These are phyloP conservation scores for Linnaemya vulpina DNA, from an alignment of 2,888 invertebrate genomes.

Conservation along the genomic window DNA sequence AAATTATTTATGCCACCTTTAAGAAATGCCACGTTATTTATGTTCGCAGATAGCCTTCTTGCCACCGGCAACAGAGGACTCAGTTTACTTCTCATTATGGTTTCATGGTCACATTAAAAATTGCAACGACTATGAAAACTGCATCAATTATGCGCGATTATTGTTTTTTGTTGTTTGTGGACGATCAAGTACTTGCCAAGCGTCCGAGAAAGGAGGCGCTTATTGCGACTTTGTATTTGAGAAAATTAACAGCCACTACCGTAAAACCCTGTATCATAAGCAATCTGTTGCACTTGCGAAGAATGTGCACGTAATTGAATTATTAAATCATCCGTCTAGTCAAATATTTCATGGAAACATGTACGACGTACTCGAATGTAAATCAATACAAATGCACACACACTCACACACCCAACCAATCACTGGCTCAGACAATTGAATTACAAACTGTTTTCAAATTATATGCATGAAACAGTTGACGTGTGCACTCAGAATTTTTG, in stretches of 20 bases:
- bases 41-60: background rate
- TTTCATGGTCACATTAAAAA: constrained; percentile 4
- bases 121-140: constrained; percentile 7
- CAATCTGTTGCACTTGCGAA: constrained; percentile 31
- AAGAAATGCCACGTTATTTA: background rate
- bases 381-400: constrained; percentile 5
- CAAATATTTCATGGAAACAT: background rate
- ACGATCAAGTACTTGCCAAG: background rate
- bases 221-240: background rate
- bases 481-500: background rate
- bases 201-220: background rate
- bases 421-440: constrained; percentile 30
- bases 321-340: constrained; percentile 28
- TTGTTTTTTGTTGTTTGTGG: background rate
- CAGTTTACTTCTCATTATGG: background rate
- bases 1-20: constrained; percentile 27
- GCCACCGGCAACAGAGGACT: background rate
- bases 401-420: background rate
- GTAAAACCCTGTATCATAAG: background rate
- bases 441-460: constrained; percentile 28
- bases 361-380: no score
- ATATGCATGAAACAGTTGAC: background rate
- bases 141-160: constrained; percentile 19
- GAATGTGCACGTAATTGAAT: constrained; percentile 27
- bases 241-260: background rate